Evolutionary conservation across 2,113 vertebrate species (phyloP), one percentile per base, ranked within the genome.

Genomic region (Tachysurus fulvidraco): DNA sequence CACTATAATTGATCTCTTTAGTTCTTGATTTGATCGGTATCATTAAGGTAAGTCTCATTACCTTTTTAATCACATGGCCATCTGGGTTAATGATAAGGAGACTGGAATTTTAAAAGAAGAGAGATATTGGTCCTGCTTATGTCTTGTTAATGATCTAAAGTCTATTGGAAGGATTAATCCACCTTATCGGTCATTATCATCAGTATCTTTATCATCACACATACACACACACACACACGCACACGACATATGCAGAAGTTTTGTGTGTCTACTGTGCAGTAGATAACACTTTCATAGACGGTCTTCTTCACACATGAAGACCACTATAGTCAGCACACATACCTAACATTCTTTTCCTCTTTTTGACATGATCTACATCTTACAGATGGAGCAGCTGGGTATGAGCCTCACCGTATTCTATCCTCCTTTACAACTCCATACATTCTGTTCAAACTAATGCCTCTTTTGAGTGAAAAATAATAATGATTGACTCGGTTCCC

Each of bases 11-110:
- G 80, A 54, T 74, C 55, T 62, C 50, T 82, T 85, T 86, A 73
- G 71, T 88, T 78, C 54, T 85, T 81, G 30, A 57, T 50, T 54
- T n/a, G 44, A 86, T 87, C 87, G 81, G 81, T 81, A 67, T 25
- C 41, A 69, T 44, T 77, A 28, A 28, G 78, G 65, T 85, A 83
- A 52, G 76, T 57, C 67, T 83, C 69, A 89, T 87, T 85, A 62
- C 28, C 30, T 67, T 76, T 76, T 69, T 76, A 86, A 74, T 74
- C 76, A 28, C 82, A 69, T 83, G 62, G 52, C 71, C 21, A 81
- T 76, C 59, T 41, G 59, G 9, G 30, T 67, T 54, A 54, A 60
- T 65, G 67, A 65, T 69, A 44, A 84, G 44, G 46, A n/a, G 55
- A 9, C 62, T 77, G 80, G 65, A 83, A 69, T 57, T 52, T 25